These are phyloP conservation scores for Drosophila vallismaia DNA, from an alignment of 2,888 invertebrate genomes.

Conservation along the genomic window DNA sequence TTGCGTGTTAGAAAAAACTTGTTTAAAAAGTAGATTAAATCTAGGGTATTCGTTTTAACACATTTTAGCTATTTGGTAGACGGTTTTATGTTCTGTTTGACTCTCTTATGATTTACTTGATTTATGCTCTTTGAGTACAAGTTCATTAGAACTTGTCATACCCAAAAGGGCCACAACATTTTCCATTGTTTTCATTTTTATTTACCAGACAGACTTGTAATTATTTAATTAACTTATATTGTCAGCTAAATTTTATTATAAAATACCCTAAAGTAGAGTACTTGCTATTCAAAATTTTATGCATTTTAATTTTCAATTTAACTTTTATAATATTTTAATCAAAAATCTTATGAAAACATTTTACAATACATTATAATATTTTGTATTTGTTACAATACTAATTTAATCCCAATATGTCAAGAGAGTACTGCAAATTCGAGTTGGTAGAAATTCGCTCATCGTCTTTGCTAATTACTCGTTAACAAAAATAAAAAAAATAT, in stretches of 20 bases:
- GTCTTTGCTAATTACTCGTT: constrained; percentile 4
- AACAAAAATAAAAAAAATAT: background rate
- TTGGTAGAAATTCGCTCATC: background rate
- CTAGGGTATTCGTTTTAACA: background rate
- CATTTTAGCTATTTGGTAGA: background rate
- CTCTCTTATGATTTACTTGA: constrained; percentile 5
- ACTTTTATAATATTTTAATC: background rate
- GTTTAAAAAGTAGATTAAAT: constrained; percentile 5
- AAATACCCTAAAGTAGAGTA: background rate
- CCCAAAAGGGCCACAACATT: background rate
- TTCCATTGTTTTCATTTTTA: background rate
- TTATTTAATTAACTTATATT: constrained; percentile 7
- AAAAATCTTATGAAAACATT: background rate
- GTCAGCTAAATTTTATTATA: background rate
- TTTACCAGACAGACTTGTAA: background rate
- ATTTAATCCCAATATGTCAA: too few relatives aligned
- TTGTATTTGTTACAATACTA: too few relatives aligned
- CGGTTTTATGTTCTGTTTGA: background rate
- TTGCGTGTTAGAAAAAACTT: background rate
- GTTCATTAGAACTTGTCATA: constrained; percentile 20
- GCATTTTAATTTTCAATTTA: background rate
- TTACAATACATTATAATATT: too few relatives aligned
- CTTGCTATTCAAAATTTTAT: background rate
- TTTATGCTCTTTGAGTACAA: background rate
- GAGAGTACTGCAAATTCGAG: background rate